These are phyloP conservation scores for Peribatodes rhomboidaria DNA, from an alignment of 2,888 invertebrate species.

Conservation along the genomic window DNA sequence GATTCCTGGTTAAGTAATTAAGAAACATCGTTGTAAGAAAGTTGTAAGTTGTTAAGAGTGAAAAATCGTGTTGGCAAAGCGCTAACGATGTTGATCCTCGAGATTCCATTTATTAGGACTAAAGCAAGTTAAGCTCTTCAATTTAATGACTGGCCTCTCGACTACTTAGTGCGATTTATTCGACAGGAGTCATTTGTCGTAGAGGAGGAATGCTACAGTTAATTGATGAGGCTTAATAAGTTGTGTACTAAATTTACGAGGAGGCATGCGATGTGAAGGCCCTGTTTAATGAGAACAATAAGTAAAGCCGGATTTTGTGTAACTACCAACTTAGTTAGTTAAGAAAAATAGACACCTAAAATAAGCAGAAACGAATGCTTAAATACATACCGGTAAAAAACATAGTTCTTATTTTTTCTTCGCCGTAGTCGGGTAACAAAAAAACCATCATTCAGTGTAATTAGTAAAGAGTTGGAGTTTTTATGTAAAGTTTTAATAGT, in stretches of 20 bases:
- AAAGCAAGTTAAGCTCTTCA: slow-evolving; percentile 48
- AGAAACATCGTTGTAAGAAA: slow-evolving; percentile 36
- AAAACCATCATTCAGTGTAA: no score
- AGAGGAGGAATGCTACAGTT: slow-evolving; percentile 29
- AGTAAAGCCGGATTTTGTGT: no score
- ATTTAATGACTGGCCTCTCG: slow-evolving; percentile 47
- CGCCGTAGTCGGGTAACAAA: no score
- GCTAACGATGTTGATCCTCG: slow-evolving; percentile 51
- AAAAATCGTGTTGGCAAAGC: slow-evolving; percentile 47
- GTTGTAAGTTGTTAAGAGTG: slow-evolving; percentile 43
- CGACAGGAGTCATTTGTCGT: slow-evolving; percentile 36
- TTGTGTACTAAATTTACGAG: background rate
- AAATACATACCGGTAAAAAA: no score
- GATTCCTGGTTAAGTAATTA: slow-evolving; percentile 16
- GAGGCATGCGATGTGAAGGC: no score
- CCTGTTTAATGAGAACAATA: no score
- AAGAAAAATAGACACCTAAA: no score
- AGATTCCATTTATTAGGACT: slow-evolving; percentile 52
- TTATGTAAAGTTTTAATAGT: no score
- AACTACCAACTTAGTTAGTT: no score
- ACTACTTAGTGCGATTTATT: slow-evolving; percentile 44
- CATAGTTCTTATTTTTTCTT: no score
- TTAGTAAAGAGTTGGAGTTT: no score
- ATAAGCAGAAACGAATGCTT: no score
- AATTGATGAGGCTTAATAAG: slow-evolving; percentile 25